Percentiles rank a stretch among this genome's conserved stretches.
Conservation (phyloP, 2,113 vertebrate genomes). For the Pundamilia nyererei region DNA sequence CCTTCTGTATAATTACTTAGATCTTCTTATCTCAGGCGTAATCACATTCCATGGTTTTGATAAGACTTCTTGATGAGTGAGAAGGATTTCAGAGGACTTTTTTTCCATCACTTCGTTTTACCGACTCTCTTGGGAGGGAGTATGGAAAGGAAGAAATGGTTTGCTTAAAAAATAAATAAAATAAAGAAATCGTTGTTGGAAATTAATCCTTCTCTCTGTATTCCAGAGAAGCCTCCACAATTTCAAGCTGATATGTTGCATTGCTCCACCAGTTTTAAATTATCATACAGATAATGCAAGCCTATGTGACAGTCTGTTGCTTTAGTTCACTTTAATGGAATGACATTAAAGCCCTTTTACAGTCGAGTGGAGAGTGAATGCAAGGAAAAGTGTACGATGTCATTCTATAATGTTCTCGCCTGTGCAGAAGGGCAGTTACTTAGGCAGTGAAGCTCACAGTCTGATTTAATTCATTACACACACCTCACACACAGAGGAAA, state of each 20-base stretch:
- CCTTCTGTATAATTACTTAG: conserved; percentile 26
- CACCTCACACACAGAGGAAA: conserved; percentile 28
- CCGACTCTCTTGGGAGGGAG: background rate
- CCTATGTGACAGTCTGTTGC: conserved; percentile 34
- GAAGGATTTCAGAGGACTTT: background rate
- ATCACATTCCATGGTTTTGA: conserved; percentile 25
- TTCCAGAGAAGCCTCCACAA: conserved; percentile 6
- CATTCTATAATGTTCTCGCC: background rate
- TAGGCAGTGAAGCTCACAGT: conserved; percentile 10
- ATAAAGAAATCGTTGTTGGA: background rate
- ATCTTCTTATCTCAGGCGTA: conserved; percentile 45
- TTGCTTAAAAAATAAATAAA: background rate
- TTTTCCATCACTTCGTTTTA: conserved; percentile 23
- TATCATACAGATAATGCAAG: conserved; percentile 45
- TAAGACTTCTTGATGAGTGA: conserved; percentile 36
- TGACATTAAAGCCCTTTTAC: conserved; percentile 42
- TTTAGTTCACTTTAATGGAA: conserved; percentile 45
- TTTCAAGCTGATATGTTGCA: conserved; percentile 14
- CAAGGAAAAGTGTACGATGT: background rate
- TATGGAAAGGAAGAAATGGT: background rate
- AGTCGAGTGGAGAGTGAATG: conserved; percentile 7
- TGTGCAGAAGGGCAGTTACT: conserved; percentile 13
- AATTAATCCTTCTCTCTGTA: conserved; percentile 45
- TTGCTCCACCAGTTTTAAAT: conserved; percentile 36
- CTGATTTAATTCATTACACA: conserved; percentile 18